Evolutionary conservation across 2,888 invertebrate genomes (phyloP).

Genomic region (Campoplex capitator): DNA sequence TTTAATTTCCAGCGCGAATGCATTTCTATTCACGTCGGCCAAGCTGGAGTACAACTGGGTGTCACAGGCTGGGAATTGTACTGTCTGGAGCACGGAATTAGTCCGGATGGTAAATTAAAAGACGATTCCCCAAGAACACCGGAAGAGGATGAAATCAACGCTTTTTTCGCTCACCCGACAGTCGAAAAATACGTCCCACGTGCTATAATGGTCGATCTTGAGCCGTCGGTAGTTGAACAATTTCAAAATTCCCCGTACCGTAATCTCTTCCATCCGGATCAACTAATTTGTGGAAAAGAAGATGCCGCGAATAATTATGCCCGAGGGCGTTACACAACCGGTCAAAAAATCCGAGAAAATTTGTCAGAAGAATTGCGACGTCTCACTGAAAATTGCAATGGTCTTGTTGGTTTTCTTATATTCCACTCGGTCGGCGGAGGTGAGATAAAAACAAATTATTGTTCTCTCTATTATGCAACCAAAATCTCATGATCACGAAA

Average conservation of each 20-base stretch:
- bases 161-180: slow-evolving; percentile 84
- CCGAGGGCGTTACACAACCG: slow-evolving; percentile 86
- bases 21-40: slow-evolving; percentile 84
- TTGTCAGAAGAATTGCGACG: slow-evolving; percentile 85
- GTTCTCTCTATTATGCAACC: background rate
- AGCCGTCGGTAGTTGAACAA: slow-evolving; percentile 85
- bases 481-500: background rate
- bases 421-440: slow-evolving; percentile 71
- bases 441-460: slow-evolving; percentile 22
- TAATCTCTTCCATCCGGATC: slow-evolving; percentile 86
- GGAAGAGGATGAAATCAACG: slow-evolving; percentile 85
- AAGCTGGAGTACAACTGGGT: slow-evolving; percentile 83
- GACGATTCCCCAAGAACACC: slow-evolving; percentile 75
- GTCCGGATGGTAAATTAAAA: slow-evolving; percentile 84
- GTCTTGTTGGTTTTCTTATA: slow-evolving; percentile 72
- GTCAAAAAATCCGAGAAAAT: slow-evolving; percentile 84
- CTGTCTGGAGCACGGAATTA: slow-evolving; percentile 83
- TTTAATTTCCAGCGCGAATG: slow-evolving; percentile 81
- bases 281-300: slow-evolving; percentile 86
- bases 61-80: slow-evolving; percentile 82
- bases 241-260: slow-evolving; percentile 81
- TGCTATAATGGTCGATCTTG: slow-evolving; percentile 87
- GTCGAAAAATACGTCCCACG: slow-evolving; percentile 87
- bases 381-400: slow-evolving; percentile 79
- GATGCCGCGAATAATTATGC: slow-evolving; percentile 86